Evolutionary conservation across 2,113 vertebrate species (phyloP).

Genomic region (Cisticola juncidis): DNA sequence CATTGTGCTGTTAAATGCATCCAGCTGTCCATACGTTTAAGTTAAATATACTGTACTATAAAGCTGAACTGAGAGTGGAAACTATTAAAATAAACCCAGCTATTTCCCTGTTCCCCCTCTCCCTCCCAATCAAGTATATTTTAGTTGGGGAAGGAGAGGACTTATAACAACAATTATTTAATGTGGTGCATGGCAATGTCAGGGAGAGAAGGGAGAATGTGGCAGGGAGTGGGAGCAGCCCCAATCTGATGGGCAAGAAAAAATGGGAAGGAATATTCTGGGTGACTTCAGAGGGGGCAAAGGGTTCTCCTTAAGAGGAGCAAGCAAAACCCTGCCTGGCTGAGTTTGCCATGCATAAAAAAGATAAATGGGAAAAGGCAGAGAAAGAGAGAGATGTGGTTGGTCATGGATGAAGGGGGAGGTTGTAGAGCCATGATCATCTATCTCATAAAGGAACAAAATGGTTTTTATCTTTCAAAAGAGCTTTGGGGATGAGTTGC

Average conservation of each 20-base stretch:
- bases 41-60: constrained; percentile 72
- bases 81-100: constrained; percentile 72
- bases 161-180: constrained; percentile 43
- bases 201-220: background rate
- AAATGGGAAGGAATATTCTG: background rate
- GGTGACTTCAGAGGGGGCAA: background rate
- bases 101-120: constrained; percentile 38
- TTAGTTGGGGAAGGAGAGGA: constrained; percentile 53
- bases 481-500: background rate
- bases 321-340: background rate
- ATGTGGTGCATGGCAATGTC: constrained; percentile 30
- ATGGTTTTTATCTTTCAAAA: background rate
- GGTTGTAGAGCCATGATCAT: background rate
- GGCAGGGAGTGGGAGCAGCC: background rate
- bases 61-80: constrained; percentile 67
- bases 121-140: constrained; percentile 56
- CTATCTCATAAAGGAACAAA: background rate
- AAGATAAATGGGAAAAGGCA: background rate
- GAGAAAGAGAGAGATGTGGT: background rate
- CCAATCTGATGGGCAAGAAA: background rate
- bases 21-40: constrained; percentile 69
- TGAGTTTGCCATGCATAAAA: background rate
- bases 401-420: background rate
- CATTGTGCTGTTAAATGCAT: constrained; percentile 70
- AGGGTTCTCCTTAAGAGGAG: background rate